A percentile compares a stretch with the other conserved stretches of the same genome.
Evolutionary conservation across 30 jellyfish, hydroid and myxozoan genomes (phyloP).

Genomic region (Aurelia sp.): DNA sequence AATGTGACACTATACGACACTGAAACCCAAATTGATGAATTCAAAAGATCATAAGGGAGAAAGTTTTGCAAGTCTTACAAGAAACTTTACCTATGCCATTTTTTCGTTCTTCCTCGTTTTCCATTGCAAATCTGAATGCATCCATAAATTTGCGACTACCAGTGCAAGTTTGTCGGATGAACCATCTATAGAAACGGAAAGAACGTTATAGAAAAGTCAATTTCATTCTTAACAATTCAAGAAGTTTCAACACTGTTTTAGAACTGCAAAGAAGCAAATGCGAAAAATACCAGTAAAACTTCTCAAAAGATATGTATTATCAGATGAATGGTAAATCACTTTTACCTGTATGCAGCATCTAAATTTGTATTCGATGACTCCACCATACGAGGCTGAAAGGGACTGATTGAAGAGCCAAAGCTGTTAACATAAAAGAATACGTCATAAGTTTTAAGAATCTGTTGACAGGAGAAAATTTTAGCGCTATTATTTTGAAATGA

Average conservation of each 20-base stretch:
- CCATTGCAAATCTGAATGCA: constrained; percentile 76
- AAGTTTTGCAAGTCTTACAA: neutral
- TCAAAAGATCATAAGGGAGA: too few species aligned
- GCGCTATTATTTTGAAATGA: too few species aligned
- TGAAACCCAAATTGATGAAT: too few species aligned
- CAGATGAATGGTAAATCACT: neutral
- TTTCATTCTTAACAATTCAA: too few species aligned
- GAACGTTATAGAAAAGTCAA: too few species aligned
- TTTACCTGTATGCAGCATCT: constrained; percentile 77
- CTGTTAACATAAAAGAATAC: constrained; percentile 9
- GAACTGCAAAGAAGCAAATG: too few species aligned
- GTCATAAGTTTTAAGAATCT: too few species aligned
- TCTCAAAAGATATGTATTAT: too few species aligned
- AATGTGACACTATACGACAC: too few species aligned
- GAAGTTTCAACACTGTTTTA: too few species aligned
- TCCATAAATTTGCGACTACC: constrained; percentile 88
- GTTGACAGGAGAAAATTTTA: too few species aligned
- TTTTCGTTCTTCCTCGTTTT: constrained; percentile 70
- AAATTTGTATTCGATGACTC: constrained; percentile 51
- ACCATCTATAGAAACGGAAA: constrained; percentile 57
- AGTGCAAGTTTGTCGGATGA: constrained; percentile 63
- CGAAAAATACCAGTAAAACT: too few species aligned
- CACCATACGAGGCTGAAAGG: constrained; percentile 69
- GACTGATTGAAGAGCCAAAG: constrained; percentile 58
- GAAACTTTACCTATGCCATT: constrained; percentile 55